Percentiles rank a stretch among this genome's conserved stretches.
Evolutionary conservation across 1,140 invertebrate species (phyloP).

Genomic region (Aphidius ervi): DNA sequence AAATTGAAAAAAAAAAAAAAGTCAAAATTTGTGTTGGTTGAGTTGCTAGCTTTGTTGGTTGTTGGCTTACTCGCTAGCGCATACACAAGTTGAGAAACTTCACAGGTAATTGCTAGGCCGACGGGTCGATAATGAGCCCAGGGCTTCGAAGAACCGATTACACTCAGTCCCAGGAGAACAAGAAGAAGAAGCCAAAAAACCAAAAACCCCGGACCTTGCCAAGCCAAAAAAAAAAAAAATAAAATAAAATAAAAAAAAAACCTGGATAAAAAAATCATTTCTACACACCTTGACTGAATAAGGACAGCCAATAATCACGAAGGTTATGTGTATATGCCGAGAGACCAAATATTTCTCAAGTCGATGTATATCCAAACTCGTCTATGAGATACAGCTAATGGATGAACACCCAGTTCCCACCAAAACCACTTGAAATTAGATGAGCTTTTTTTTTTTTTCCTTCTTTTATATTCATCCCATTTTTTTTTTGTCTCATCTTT

Average conservation of each 20-base stretch:
- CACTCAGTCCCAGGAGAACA: slow-evolving; percentile 45
- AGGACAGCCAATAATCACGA: neutral
- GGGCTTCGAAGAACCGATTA: slow-evolving; percentile 55
- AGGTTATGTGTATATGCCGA: neutral
- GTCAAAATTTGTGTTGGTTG: too few species aligned
- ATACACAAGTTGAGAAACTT: slow-evolving; percentile 43
- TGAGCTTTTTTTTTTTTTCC: slow-evolving; percentile 17
- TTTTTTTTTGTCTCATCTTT: slow-evolving; percentile 5
- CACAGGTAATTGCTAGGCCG: slow-evolving; percentile 55
- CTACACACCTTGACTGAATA: neutral
- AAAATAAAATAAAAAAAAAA: neutral
- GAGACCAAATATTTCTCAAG: slow-evolving; percentile 7
- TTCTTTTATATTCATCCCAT: slow-evolving; percentile 7
- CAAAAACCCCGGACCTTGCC: slow-evolving; percentile 32
- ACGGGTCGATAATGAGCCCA: slow-evolving; percentile 55
- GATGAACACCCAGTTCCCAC: slow-evolving; percentile 24
- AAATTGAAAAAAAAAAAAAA: too few species aligned
- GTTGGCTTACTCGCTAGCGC: too few species aligned
- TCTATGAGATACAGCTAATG: slow-evolving; percentile 25
- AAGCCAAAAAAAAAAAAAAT: slow-evolving; percentile 8
- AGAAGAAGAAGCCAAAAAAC: slow-evolving; percentile 27
- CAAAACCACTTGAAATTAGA: slow-evolving; percentile 22
- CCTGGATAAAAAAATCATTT: too few species aligned
- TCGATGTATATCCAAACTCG: slow-evolving; percentile 4
- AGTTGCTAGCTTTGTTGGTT: too few species aligned